Evolutionary conservation across 92 coral and sea anemone genomes (phyloP).

Genomic region (Blastomussa wellsi): DNA sequence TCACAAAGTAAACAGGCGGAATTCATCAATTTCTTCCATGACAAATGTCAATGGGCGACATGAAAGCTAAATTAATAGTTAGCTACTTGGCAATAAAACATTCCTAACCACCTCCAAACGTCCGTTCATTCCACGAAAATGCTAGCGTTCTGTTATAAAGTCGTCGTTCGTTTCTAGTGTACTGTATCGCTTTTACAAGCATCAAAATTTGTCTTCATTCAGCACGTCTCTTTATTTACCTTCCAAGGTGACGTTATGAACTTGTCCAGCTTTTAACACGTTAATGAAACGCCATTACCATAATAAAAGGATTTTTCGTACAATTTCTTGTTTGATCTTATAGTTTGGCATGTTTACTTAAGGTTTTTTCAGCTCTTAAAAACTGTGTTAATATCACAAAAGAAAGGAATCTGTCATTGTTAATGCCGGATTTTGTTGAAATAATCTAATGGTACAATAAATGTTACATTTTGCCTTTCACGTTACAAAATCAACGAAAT

Average conservation of each 20-base stretch:
- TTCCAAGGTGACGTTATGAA: not conserved
- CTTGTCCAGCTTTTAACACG: constrained; percentile 9
- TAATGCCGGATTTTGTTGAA: not conserved
- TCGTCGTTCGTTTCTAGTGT: not conserved
- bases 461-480: not conserved
- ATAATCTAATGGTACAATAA: constrained; percentile 21
- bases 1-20: constrained; percentile 26
- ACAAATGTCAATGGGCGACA: not conserved
- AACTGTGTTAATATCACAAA: not conserved
- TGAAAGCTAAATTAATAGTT: constrained; percentile 5
- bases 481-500: not conserved
- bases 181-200: not conserved
- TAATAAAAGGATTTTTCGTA: constrained; percentile 15
- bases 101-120: too few species aligned
- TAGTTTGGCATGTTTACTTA: constrained; percentile 8
- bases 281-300: constrained; percentile 15
- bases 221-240: not conserved
- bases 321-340: constrained; percentile 1
- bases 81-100: not conserved
- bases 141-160: too few species aligned
- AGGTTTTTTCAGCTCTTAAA: constrained; percentile 17
- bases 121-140: not conserved
- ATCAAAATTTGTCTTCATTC: not conserved
- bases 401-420: constrained; percentile 13
- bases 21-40: constrained; percentile 20